Evolutionary conservation across 2,797 vertebrate genomes (phyloP).

Genomic region (Melopsittacus undulatus): DNA sequence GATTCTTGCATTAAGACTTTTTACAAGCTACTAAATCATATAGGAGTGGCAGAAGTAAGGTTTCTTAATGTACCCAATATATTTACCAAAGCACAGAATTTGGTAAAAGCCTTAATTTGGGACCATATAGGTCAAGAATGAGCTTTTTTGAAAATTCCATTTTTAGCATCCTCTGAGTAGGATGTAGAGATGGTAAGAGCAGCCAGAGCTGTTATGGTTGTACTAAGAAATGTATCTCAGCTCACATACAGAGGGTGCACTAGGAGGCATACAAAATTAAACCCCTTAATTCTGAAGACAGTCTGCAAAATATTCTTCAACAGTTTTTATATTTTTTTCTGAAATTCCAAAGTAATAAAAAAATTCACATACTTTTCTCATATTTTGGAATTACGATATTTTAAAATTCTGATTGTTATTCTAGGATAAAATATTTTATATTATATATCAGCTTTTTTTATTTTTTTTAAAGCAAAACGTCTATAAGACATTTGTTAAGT

Average conservation of each 20-base stretch:
- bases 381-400: background rate
- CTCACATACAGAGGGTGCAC: background rate
- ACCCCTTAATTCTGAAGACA: background rate
- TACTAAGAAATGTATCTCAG: background rate
- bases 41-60: background rate
- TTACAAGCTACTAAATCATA: background rate
- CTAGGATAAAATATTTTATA: background rate
- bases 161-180: background rate
- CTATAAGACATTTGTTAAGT: background rate
- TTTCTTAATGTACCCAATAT: background rate
- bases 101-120: background rate
- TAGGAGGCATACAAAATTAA: background rate
- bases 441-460: background rate
- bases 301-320: background rate
- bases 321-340: background rate
- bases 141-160: background rate
- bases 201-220: background rate
- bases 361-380: background rate
- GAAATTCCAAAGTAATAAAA: background rate
- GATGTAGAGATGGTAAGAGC: background rate
- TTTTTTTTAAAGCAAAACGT: background rate
- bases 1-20: background rate
- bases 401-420: background rate
- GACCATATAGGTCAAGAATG: background rate
- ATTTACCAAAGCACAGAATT: background rate